Evolutionary conservation across 2,797 vertebrate species (phyloP).

Genomic region (Acanthurus lineatus): DNA sequence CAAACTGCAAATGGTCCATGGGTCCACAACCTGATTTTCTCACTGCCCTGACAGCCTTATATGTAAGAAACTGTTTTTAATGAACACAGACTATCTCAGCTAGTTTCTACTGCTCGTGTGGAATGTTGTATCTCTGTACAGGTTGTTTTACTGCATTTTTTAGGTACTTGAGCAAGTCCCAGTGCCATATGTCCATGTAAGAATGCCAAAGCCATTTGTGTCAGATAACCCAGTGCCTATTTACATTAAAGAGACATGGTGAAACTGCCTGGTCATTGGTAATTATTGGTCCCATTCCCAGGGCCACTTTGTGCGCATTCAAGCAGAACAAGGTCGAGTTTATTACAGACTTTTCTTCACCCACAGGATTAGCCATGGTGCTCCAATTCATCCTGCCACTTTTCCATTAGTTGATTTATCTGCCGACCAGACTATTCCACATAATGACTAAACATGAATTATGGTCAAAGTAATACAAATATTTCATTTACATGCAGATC

Average conservation of each 20-base stretch:
- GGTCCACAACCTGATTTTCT: slow-evolving; percentile 71
- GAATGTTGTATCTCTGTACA: slow-evolving; percentile 61
- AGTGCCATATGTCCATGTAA: slow-evolving; percentile 70
- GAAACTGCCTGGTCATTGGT: slow-evolving; percentile 71
- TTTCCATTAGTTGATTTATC: slow-evolving; percentile 73
- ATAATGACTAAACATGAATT: slow-evolving; percentile 80
- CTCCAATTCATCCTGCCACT: slow-evolving; percentile 68
- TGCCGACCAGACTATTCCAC: slow-evolving; percentile 64
- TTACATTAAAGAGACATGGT: slow-evolving; percentile 83
- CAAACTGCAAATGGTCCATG: slow-evolving; percentile 83
- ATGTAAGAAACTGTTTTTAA: slow-evolving; percentile 75
- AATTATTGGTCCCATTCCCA: slow-evolving; percentile 70
- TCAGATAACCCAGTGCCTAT: slow-evolving; percentile 76
- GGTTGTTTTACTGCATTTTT: slow-evolving; percentile 60
- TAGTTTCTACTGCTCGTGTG: slow-evolving; percentile 40
- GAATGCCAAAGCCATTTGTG: slow-evolving; percentile 74
- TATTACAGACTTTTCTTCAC: slow-evolving; percentile 66
- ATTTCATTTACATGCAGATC: slow-evolving; percentile 81
- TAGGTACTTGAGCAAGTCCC: slow-evolving; percentile 63
- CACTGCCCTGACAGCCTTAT: slow-evolving; percentile 75
- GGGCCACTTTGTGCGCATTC: slow-evolving; percentile 51
- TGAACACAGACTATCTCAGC: slow-evolving; percentile 58
- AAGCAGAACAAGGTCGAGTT: slow-evolving; percentile 67
- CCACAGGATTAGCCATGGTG: slow-evolving; percentile 61
- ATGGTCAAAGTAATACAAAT: slow-evolving; percentile 74